Evolutionary conservation across 2,797 vertebrate genomes (phyloP).

Genomic region (Rhinichthys osculus): DNA sequence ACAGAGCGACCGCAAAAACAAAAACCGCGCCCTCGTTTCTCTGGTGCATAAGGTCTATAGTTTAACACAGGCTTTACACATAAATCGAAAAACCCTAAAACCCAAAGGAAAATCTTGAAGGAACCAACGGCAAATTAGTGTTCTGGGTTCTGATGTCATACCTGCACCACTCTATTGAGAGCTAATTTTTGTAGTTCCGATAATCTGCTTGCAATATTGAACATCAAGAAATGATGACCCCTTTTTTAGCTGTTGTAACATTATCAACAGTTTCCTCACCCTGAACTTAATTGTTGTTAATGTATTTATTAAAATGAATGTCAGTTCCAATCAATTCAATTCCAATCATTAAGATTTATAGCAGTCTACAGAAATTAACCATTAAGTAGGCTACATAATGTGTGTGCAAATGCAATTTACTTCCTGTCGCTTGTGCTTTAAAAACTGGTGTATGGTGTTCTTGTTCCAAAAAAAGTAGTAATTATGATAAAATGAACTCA

Average conservation of each 20-base stretch:
- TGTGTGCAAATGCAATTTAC: not conserved
- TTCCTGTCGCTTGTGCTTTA: not conserved
- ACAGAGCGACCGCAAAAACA: no score
- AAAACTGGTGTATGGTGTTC: slow-evolving; percentile 35
- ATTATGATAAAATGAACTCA: slow-evolving; percentile 20
- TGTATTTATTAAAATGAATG: slow-evolving; percentile 65
- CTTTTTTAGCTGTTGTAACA: not conserved
- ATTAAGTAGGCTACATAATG: not conserved
- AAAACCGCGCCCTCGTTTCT: no score
- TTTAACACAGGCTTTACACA: no score
- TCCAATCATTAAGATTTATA: slow-evolving; percentile 62
- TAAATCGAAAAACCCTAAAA: no score
- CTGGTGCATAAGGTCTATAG: no score
- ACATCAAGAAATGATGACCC: not conserved
- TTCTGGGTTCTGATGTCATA: no score
- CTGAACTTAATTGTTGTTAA: not conserved
- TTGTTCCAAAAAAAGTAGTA: slow-evolving; percentile 53
- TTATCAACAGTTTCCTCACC: slow-evolving; percentile 4
- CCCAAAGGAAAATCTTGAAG: no score
- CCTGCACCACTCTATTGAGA: no score
- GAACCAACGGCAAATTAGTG: no score
- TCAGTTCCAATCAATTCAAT: slow-evolving; percentile 26
- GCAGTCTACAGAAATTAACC: not conserved
- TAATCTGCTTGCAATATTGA: not conserved
- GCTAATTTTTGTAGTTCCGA: no score